Percentiles rank a stretch among this genome's conserved stretches.
Evolutionary conservation across 2,113 vertebrate genomes (phyloP).

Genomic region (Phalacrocorax aristotelis): DNA sequence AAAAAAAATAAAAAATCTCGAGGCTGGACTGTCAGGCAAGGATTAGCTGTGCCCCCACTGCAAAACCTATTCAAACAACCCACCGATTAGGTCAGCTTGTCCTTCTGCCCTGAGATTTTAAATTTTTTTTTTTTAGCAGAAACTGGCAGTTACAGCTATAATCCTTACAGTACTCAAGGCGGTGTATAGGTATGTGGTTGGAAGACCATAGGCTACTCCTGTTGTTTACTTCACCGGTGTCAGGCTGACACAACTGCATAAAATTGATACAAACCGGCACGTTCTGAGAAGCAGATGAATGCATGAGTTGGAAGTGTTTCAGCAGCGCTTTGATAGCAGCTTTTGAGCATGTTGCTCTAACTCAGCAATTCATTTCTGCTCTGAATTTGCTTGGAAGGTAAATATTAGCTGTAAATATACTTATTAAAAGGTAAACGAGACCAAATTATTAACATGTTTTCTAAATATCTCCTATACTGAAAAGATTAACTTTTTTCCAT

Average conservation of each 20-base stretch:
- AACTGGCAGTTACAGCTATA: conserved; percentile 52
- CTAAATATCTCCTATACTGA: not conserved
- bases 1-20: conserved; percentile 61
- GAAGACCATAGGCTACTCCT: not conserved
- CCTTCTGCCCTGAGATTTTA: conserved; percentile 60
- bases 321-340: conserved; percentile 20
- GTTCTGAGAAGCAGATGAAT: conserved; percentile 32
- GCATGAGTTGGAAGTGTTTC: conserved; percentile 38
- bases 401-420: not conserved
- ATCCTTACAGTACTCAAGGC: conserved; percentile 44
- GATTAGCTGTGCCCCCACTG: conserved; percentile 68
- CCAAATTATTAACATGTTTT: not conserved
- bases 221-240: conserved; percentile 24
- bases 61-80: conserved; percentile 71
- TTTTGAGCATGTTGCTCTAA: conserved; percentile 12
- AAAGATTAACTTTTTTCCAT: not conserved
- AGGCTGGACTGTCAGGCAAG: conserved; percentile 64
- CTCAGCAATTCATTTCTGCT: conserved; percentile 5
- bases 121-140: conserved; percentile 37
- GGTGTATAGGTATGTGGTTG: not conserved
- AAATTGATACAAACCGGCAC: not conserved
- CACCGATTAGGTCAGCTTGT: conserved; percentile 68
- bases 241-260: conserved; percentile 7
- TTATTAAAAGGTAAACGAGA: not conserved
- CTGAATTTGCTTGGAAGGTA: not conserved